Evolutionary conservation across 2,113 vertebrate genomes (phyloP).

Genomic region (Calyptomena viridis): DNA sequence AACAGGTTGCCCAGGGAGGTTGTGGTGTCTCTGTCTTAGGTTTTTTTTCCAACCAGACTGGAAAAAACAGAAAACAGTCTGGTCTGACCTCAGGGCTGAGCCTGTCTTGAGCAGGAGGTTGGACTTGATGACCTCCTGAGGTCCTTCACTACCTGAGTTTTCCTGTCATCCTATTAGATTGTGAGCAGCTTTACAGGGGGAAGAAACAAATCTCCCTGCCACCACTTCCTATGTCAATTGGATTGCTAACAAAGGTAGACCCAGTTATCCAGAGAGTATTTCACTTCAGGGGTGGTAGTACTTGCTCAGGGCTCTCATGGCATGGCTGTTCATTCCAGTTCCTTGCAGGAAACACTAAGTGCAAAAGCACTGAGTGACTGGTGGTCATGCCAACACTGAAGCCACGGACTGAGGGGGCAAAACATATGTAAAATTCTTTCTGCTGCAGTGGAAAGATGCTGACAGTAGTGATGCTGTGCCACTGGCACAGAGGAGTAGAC

Average conservation of each 20-base stretch:
- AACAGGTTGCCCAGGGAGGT: background rate
- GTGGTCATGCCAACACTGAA: background rate
- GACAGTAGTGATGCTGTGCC: background rate
- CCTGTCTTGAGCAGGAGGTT: background rate
- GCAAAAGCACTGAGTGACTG: background rate
- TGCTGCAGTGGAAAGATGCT: background rate
- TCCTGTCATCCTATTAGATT: slow-evolving; percentile 6
- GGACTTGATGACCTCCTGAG: background rate
- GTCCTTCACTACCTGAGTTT: background rate
- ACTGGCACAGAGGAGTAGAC: background rate
- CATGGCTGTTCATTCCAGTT: background rate
- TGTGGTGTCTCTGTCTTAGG: background rate
- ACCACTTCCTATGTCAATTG: background rate
- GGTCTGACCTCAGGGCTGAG: background rate
- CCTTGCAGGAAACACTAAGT: background rate
- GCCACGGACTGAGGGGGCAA: background rate
- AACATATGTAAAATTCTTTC: background rate
- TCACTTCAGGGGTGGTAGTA: background rate
- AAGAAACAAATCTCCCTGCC: background rate
- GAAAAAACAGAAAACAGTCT: background rate
- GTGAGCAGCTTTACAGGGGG: slow-evolving; percentile 3
- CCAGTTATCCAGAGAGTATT: background rate
- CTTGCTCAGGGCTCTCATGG: background rate
- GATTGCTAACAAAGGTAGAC: background rate
- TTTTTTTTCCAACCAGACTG: background rate